Evolutionary conservation across 2,113 vertebrate species (phyloP), one percentile per base, ranked within the genome.

Genomic region (Ophiodon elongatus): DNA sequence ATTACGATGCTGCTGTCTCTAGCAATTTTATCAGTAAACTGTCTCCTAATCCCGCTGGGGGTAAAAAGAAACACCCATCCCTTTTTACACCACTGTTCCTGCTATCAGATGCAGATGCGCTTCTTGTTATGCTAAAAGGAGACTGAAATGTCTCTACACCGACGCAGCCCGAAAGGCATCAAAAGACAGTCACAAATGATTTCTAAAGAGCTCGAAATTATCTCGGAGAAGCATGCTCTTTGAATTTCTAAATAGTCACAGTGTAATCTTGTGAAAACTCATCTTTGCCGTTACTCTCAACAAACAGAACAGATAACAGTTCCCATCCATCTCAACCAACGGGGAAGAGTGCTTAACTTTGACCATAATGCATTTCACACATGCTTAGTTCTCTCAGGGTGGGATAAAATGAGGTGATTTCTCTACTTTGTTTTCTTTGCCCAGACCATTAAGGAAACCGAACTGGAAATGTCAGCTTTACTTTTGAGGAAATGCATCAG

Each of bases 21-120:
- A 23, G 14, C 56, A 89, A 84, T 87, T 76, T 91, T 84, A 90
- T 92, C 89, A 81, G 72, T 80, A 59, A 72, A 88, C 64, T 84
- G 87, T 81, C 85, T 89, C n/a, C 59, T 90, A 86, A 90, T 87
- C 82, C 85, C 11, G 11, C 56, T 33, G 64, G 41, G 68, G 79
- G 31, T 41, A 73, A 84, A 68, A 88, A 74, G 62, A 72, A 70
- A 31, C 54, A 69, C 43, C 74, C 62, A n/a, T 78, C 47, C 54
- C 29, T 45, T 67, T 74, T 50, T 25, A 23, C 39, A 73, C 27
- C 54, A 19, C 39, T 63, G 41, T 29, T 67, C 56, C 65, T 56
- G 31, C 52, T 76, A 78, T 89, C 63, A 80, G 65, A 85, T 63
- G 54, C 29, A 17, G 52, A n/a, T 10, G 52, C 4, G 33, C 17